Evolutionary conservation across 2,113 vertebrate species (phyloP), one percentile per base, ranked within the genome.

Genomic region (Chloebia gouldiae): DNA sequence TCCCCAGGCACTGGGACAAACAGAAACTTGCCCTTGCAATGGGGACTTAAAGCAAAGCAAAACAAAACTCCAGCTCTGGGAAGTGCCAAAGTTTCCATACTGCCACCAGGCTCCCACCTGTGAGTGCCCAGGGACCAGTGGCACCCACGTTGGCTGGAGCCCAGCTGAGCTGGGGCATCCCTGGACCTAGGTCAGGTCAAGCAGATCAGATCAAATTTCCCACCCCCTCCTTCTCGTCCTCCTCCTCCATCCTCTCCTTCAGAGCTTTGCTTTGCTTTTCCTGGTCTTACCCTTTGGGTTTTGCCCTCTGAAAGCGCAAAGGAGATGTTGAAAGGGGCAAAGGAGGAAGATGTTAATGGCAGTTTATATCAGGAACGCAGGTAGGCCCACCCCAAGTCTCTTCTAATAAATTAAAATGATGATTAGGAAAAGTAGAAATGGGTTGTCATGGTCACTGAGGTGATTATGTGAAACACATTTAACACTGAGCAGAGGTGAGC

Each of bases 11-110:
- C 90, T 1, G 22, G 96, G 96, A 97, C 95, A 97, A 97, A 97
- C 97, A 97, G 80, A 96, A 94, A 95, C 93, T 94, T 97, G 94
- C 93, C 97, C 95, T 96, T 96, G 96, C 81, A 92, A 88, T 64
- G 21, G 85, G 65, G 96, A 96, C 96, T 96, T 96, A 96, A 95
- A 95, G 76, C 71, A 94, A 95, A 95, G 64, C 54, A 93, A 95
- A 95, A 96, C 92, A 81, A 82, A 96, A 85, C 61, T 94, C 61
- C 75, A 15, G 59, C 86, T 44, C 47, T 1, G 27, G 54, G 54
- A 96, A 98, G 94, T 6, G n/a, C 66, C 33, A 14, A 78, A 91
- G 77, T 93, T 90, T 73, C 57, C 11, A 3, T 76, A 84, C 70
- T 13, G 25, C 44, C 1, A 0, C 45, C 31, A 6, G 35, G 39